Evolutionary conservation across 2,113 vertebrate species (phyloP).

Genomic region (Falco punctatus): DNA sequence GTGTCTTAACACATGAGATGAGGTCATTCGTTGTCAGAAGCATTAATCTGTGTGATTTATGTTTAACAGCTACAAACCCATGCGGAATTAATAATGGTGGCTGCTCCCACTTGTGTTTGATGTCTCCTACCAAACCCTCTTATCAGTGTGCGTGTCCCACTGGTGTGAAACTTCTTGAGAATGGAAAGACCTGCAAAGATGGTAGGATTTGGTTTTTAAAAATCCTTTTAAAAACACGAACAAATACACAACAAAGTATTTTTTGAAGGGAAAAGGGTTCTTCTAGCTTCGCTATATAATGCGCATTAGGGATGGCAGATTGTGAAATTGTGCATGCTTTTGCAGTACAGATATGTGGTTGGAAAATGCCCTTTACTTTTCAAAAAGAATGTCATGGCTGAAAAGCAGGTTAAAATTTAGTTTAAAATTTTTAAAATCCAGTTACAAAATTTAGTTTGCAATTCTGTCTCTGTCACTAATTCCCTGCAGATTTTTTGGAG

Average conservation of each 20-base stretch:
- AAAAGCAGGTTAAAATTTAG: neutral
- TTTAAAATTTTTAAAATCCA: neutral
- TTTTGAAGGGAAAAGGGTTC: neutral
- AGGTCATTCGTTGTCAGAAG: constrained; percentile 52
- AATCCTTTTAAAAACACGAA: neutral
- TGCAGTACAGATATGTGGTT: neutral
- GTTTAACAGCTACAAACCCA: constrained; percentile 80
- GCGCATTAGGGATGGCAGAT: fast-evolving
- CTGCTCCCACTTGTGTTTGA: constrained; percentile 96
- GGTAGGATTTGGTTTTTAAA: constrained; percentile 79
- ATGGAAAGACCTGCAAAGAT: constrained; percentile 89
- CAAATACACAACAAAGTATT: neutral
- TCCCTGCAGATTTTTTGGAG: neutral
- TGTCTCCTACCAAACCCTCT: constrained; percentile 87
- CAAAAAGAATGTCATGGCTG: fast-evolving
- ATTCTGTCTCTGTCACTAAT: neutral
- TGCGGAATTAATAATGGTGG: constrained; percentile 90
- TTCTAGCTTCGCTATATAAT: neutral
- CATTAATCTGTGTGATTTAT: constrained; percentile 76
- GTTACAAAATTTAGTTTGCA: neutral
- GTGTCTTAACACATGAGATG: constrained; percentile 45
- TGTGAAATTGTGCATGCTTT: neutral
- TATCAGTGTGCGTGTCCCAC: constrained; percentile 95
- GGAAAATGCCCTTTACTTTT: neutral
- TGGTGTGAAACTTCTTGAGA: constrained; percentile 91